phyloP scores from a whole-genome alignment of 2,797 vertebrate species.

The Sylvilagus floridanus region DNA sequence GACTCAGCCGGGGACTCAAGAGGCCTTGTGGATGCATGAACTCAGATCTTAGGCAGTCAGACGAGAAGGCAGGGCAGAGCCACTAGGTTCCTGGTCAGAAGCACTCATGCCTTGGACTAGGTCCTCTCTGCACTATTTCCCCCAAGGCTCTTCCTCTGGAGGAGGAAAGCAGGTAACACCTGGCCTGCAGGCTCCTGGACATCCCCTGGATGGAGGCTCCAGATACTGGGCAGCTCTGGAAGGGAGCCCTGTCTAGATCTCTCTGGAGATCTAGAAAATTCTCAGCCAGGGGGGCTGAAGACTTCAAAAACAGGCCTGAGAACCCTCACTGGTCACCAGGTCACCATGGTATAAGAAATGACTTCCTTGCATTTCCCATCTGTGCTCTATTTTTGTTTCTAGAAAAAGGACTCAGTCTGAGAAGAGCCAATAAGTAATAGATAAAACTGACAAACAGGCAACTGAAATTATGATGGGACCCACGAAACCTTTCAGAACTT shows the following conservation, averaged over 20 bases:
- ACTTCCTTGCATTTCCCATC: neutral
- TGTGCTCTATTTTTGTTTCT: neutral
- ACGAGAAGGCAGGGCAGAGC: neutral
- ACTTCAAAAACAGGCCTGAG: neutral
- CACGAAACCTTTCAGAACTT: neutral
- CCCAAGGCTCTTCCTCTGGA: neutral
- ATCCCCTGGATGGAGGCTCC: neutral
- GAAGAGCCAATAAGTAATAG: neutral
- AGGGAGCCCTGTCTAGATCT: neutral
- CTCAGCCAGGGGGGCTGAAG: accelerated
- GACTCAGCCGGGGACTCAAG: neutral
- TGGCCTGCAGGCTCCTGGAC: neutral
- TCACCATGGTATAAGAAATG: no score
- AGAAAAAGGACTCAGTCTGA: neutral
- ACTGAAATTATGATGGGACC: neutral
- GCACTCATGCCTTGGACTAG: no score
- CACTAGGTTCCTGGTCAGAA: neutral
- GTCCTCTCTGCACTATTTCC: neutral
- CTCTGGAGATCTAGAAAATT: no score
- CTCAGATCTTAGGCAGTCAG: no score
- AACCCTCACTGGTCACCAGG: neutral
- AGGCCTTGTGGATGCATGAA: neutral
- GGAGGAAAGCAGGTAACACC: neutral
- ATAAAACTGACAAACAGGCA: neutral
- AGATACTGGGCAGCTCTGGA: neutral